Evolutionary conservation across 2,888 invertebrate genomes (phyloP).

Genomic region (Ganaspis brasiliensis): DNA sequence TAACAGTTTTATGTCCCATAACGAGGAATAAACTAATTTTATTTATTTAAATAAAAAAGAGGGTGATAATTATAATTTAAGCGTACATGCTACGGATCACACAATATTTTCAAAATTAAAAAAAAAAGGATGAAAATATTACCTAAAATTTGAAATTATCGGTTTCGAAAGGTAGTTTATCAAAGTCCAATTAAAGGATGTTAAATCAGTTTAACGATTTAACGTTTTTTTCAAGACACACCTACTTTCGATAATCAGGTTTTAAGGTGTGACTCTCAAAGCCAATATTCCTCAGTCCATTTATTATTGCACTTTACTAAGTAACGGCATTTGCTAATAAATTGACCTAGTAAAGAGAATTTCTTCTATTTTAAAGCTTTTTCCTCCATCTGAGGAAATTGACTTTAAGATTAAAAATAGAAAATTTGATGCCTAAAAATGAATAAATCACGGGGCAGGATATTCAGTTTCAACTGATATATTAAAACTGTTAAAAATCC

Average conservation of each 20-base stretch:
- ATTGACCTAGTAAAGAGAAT: conserved; percentile 1
- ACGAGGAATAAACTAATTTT: background rate
- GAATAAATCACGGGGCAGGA: no score
- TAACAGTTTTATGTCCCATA: background rate
- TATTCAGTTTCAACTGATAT: no score
- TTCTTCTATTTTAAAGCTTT: background rate
- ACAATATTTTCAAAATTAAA: no score
- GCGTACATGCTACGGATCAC: no score
- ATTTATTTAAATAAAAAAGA: background rate
- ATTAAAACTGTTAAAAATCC: no score
- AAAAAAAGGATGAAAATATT: no score
- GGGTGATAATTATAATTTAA: background rate
- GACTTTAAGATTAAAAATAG: background rate
- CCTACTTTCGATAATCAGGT: conserved; percentile 58
- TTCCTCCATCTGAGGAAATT: background rate
- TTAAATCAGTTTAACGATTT: conserved; percentile 38
- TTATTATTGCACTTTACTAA: conserved; percentile 35
- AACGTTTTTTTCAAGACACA: conserved; percentile 37
- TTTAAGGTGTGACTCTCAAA: conserved; percentile 69
- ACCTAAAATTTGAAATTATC: no score
- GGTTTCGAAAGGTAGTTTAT: background rate
- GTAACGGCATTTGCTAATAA: conserved; percentile 25
- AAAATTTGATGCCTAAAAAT: no score
- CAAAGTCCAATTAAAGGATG: conserved; percentile 7
- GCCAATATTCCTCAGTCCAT: conserved; percentile 52